Conservation (phyloP, 2,888 invertebrate genomes). For the Euzetes globulus region DNA sequence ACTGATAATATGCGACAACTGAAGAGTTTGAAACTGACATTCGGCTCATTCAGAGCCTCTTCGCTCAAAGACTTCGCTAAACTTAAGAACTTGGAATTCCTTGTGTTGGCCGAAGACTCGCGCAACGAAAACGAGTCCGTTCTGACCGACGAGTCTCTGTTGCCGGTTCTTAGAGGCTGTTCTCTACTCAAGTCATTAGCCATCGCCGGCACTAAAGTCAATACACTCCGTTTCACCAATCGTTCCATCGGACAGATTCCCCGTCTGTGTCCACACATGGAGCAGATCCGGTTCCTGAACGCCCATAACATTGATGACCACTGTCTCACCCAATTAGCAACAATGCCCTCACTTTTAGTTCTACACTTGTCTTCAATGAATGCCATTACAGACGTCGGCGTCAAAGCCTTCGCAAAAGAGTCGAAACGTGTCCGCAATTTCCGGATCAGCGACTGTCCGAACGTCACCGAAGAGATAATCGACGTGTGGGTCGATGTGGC, state of each 20-base stretch:
- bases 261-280: background rate
- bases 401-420: background rate
- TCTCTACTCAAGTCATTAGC: background rate
- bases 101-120: slow-evolving; percentile 25
- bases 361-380: slow-evolving; percentile 18
- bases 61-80: background rate
- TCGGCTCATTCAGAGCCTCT: background rate
- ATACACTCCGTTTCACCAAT: background rate
- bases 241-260: background rate
- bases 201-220: slow-evolving; percentile 16
- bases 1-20: slow-evolving; percentile 7
- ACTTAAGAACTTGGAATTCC: background rate
- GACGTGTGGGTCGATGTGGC: slow-evolving; percentile 4
- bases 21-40: slow-evolving; percentile 17
- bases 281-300: slow-evolving; percentile 14
- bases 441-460: background rate
- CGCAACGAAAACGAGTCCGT: slow-evolving; percentile 5
- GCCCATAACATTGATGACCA: background rate
- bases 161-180: background rate
- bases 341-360: background rate
- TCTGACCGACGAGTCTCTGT: slow-evolving; percentile 15
- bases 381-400: background rate
- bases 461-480: background rate
- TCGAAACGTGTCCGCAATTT: background rate
- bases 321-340: background rate